phyloP scores from a whole-genome alignment of 2,888 invertebrate species.

The Chrysolina oricalcia region DNA sequence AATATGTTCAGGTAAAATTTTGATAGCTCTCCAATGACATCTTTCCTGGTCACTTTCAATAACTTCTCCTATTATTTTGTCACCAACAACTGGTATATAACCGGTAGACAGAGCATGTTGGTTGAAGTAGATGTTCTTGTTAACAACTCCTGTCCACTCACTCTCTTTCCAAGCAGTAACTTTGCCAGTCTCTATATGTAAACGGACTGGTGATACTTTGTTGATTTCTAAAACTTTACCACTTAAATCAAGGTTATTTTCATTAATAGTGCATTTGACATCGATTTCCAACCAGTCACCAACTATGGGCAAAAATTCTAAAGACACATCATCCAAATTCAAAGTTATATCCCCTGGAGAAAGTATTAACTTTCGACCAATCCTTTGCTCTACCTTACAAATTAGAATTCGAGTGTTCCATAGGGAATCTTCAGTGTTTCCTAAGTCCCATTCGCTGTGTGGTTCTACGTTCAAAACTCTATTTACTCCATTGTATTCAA shows the following conservation, averaged over 20 bases:
- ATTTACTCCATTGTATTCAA: constrained; percentile 55
- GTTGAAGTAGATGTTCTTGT: constrained; percentile 76
- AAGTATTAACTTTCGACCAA: constrained; percentile 70
- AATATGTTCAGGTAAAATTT: constrained; percentile 66
- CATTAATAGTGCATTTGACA: constrained; percentile 78
- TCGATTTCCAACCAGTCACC: constrained; percentile 82
- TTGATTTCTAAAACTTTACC: constrained; percentile 78
- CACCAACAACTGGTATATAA: constrained; percentile 75
- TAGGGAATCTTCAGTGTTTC: constrained; percentile 70
- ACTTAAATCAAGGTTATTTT: constrained; percentile 71
- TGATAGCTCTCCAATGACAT: constrained; percentile 77
- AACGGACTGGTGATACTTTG: constrained; percentile 77
- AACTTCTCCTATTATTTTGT: constrained; percentile 78
- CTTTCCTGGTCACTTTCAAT: constrained; percentile 82
- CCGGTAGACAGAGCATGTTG: constrained; percentile 74
- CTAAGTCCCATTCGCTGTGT: constrained; percentile 65
- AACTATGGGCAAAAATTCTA: constrained; percentile 79
- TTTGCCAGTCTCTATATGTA: constrained; percentile 73
- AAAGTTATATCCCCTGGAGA: constrained; percentile 76
- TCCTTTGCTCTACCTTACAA: constrained; percentile 69
- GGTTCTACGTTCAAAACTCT: constrained; percentile 71
- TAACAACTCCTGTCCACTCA: constrained; percentile 74
- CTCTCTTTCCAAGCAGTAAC: constrained; percentile 70
- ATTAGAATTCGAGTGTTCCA: constrained; percentile 66
- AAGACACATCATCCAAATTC: constrained; percentile 77